phyloP scores from a whole-genome alignment of 1,140 invertebrate genomes.

The Acarapis woodi region DNA sequence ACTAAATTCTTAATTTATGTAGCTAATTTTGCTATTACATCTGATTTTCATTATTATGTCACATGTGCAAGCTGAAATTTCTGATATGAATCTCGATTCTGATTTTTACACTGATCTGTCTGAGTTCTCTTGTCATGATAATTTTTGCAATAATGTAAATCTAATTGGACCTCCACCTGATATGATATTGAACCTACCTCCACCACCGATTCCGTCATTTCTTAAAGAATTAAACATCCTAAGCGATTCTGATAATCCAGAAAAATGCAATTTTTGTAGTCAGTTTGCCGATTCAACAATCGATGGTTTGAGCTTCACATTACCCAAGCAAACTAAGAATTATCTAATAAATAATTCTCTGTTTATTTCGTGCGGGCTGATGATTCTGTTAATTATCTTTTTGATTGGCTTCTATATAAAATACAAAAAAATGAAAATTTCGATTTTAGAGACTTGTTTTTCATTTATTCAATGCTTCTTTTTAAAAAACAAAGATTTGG shows the following conservation, averaged over 20 bases:
- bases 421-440: neutral
- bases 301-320: neutral
- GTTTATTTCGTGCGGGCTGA: neutral
- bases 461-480: neutral
- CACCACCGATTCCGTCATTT: slow-evolving; percentile 7
- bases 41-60: too few relatives aligned
- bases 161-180: slow-evolving; percentile 8
- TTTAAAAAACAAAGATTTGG: slow-evolving; percentile 2
- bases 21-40: too few relatives aligned
- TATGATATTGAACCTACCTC: slow-evolving; percentile 8
- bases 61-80: too few relatives aligned
- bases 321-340: neutral
- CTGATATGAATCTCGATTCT: too few relatives aligned
- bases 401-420: neutral
- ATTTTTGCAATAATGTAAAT: neutral
- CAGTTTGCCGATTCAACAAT: slow-evolving; percentile 4
- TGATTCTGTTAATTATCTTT: neutral
- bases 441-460: neutral
- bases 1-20: too few relatives aligned
- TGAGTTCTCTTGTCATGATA: slow-evolving; percentile 1
- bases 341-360: neutral
- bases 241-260: slow-evolving; percentile 2
- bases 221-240: slow-evolving; percentile 2
- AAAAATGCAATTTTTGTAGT: slow-evolving; percentile 9
- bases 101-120: too few relatives aligned